Conservation (phyloP, 2,113 vertebrate species). For the Stictonetta naevosa region DNA sequence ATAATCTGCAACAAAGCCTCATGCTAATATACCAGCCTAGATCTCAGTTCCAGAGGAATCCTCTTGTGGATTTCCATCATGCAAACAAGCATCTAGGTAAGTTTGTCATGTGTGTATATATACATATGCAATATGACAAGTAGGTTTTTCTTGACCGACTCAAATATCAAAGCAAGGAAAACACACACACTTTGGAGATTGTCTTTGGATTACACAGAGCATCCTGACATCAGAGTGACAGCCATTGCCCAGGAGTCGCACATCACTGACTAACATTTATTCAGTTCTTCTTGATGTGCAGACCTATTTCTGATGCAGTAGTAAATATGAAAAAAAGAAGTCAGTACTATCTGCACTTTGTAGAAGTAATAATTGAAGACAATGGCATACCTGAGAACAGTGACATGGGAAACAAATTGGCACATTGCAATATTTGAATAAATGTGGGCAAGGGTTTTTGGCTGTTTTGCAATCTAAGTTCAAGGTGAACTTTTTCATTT, state of each 20-base stretch:
- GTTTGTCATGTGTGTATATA: not conserved
- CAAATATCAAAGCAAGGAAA: not conserved
- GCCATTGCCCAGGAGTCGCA: not conserved
- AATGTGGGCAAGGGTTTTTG: no score
- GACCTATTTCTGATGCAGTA: not conserved
- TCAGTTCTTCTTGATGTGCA: not conserved
- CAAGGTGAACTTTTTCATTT: no score
- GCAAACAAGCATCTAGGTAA: not conserved
- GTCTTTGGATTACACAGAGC: accelerated
- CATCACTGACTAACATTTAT: not conserved
- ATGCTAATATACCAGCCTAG: not conserved
- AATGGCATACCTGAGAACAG: not conserved
- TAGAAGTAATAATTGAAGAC: not conserved
- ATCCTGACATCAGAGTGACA: not conserved
- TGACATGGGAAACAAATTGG: not conserved
- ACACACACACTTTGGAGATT: not conserved
- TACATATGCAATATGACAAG: not conserved
- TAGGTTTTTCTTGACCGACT: not conserved
- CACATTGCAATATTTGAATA: not conserved
- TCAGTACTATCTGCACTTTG: not conserved
- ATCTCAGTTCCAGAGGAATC: not conserved
- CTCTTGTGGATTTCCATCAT: not conserved
- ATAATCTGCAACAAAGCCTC: not conserved
- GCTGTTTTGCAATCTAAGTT: no score
- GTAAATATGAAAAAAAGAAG: not conserved